Evolutionary conservation across 2,888 invertebrate species (phyloP).

Genomic region (Lasioglossum zephyrum): DNA sequence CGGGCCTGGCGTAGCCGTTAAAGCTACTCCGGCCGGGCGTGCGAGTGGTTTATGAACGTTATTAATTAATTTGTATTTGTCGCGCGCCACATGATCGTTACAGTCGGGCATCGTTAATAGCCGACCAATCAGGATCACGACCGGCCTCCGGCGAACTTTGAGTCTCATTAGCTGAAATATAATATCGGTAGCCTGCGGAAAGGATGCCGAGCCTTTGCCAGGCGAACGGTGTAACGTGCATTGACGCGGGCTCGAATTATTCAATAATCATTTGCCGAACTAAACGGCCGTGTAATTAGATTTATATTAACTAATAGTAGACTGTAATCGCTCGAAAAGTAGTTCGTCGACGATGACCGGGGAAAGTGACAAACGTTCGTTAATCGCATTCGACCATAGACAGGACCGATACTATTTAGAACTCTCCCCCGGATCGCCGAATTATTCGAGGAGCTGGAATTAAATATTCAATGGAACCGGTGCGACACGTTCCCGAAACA

Average conservation of each 20-base stretch:
- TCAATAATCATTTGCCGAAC: conserved; percentile 44
- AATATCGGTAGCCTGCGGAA: conserved; percentile 27
- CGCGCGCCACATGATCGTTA: conserved; percentile 72
- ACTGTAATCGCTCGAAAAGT: background rate
- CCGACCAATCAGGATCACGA: conserved; percentile 61
- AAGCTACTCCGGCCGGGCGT: conserved; percentile 65
- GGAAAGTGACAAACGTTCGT: background rate
- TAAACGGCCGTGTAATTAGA: conserved; percentile 43
- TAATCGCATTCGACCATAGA: background rate
- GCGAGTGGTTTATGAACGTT: conserved; percentile 77
- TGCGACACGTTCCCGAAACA: background rate
- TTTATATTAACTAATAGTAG: conserved; percentile 47
- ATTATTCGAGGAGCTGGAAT: background rate
- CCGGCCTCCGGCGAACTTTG: conserved; percentile 39
- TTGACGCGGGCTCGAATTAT: conserved; percentile 29
- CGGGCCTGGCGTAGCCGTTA: conserved; percentile 65
- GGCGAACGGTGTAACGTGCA: background rate
- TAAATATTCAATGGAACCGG: background rate
- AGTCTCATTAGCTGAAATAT: conserved; percentile 51
- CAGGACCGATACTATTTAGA: background rate
- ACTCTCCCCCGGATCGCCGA: background rate
- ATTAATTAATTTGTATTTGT: conserved; percentile 82
- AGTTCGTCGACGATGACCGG: background rate
- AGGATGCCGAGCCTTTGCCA: conserved; percentile 25
- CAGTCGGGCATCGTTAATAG: conserved; percentile 68